Conservation (phyloP, 2,888 invertebrate genomes). For the Axea sp. region DNA sequence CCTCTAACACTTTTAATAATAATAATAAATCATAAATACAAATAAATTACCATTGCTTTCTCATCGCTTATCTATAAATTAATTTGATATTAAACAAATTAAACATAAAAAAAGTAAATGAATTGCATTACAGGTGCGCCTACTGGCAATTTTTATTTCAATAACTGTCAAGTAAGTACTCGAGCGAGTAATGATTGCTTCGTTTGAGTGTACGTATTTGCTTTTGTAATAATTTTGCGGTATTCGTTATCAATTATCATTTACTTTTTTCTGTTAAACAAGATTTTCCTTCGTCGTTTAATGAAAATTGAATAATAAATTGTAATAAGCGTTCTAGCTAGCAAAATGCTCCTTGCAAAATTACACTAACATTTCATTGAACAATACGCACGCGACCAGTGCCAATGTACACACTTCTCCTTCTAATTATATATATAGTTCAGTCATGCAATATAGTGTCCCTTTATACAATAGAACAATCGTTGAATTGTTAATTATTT, state of each 20-base stretch:
- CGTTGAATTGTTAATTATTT: slow-evolving; percentile 15
- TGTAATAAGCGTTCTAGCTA: slow-evolving; percentile 62
- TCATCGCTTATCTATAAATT: slow-evolving; percentile 4
- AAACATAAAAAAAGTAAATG: slow-evolving; percentile 13
- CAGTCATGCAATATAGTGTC: slow-evolving; percentile 4
- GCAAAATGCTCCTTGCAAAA: slow-evolving; percentile 58
- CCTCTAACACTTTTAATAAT: slow-evolving; percentile 14
- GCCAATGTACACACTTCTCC: slow-evolving; percentile 34
- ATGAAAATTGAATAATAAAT: slow-evolving; percentile 58
- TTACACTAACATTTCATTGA: slow-evolving; percentile 57
- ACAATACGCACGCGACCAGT: slow-evolving; percentile 51
- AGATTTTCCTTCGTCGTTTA: slow-evolving; percentile 32
- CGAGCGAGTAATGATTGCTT: slow-evolving; percentile 34
- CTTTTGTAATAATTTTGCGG: not conserved
- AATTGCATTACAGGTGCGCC: slow-evolving; percentile 24
- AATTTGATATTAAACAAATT: slow-evolving; percentile 1
- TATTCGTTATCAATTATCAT: slow-evolving; percentile 6
- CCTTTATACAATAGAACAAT: slow-evolving; percentile 20
- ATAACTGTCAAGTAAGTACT: slow-evolving; percentile 55
- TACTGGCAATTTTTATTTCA: slow-evolving; percentile 44
- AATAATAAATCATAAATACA: slow-evolving; percentile 27
- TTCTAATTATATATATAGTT: slow-evolving; percentile 16
- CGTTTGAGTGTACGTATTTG: slow-evolving; percentile 14
- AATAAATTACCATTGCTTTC: slow-evolving; percentile 30
- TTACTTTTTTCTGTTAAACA: slow-evolving; percentile 16